A percentile compares a stretch with the other conserved stretches of the same genome.
phyloP scores from a whole-genome alignment of 1,140 invertebrate species.

The Achatina immaculata region DNA sequence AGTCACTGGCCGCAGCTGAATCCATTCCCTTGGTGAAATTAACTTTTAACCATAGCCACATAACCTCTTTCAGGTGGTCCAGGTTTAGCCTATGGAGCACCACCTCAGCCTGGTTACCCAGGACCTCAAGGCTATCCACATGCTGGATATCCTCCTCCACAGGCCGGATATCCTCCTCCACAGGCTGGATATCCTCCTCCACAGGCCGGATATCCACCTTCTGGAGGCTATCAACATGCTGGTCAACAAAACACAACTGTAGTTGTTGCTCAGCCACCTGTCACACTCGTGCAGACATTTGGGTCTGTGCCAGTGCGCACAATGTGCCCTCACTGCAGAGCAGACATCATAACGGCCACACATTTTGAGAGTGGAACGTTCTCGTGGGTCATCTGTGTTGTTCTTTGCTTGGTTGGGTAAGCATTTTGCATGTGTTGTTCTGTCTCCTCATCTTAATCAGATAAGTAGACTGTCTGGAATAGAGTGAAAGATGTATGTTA shows the following conservation, averaged over 20 bases:
- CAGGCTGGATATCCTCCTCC: constrained; percentile 35
- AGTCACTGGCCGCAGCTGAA: too few relatives aligned
- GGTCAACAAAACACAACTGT: constrained; percentile 43
- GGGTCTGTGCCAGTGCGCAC: constrained; percentile 48
- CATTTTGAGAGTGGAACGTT: constrained; percentile 54
- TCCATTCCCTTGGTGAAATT: too few relatives aligned
- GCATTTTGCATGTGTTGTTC: constrained; percentile 52
- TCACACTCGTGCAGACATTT: constrained; percentile 48
- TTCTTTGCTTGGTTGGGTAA: constrained; percentile 55
- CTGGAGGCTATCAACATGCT: neutral
- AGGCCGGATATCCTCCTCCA: constrained; percentile 30
- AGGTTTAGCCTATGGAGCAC: neutral
- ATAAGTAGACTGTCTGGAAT: too few relatives aligned
- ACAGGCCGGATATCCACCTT: constrained; percentile 1
- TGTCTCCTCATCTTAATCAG: neutral
- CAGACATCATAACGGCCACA: constrained; percentile 54
- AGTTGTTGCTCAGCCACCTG: constrained; percentile 49
- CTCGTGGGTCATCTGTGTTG: constrained; percentile 50
- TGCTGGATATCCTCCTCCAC: neutral
- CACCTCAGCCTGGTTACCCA: neutral
- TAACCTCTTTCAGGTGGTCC: too few relatives aligned
- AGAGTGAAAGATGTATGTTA: too few relatives aligned
- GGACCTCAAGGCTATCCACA: too few relatives aligned
- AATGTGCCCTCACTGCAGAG: constrained; percentile 52
- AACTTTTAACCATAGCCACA: too few relatives aligned